Base-by-base conservation (phyloP, 2,797 vertebrate genomes). In the Lepilemur septentrionalis region DNA sequence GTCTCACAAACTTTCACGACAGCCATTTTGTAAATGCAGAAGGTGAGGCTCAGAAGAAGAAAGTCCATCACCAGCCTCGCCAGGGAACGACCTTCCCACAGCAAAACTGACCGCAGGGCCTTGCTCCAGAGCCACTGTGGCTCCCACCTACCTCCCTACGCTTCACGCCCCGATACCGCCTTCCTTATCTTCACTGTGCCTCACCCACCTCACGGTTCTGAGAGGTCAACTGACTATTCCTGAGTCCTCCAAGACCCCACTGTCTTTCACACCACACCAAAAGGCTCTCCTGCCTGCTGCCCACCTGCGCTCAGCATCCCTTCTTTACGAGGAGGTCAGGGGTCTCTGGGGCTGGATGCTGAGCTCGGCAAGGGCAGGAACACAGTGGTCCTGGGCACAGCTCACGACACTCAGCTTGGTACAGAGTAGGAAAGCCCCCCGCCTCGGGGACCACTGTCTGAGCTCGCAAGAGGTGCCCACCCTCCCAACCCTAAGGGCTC, bases 111-210 rank as follows among this genome's bases (percentile, higher is more conserved):
- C 48, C 35, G 5, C 32, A 2, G 1, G 11, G 12, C 30, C 52
- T 57, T 23, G 22, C 83, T 86, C 22, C 59, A 4, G 50, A 65
- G 52, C 55, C 38, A 20, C 17, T 0, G 12, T 20, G 75, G 35
- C 32, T 92, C 30, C 41, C 35, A 14, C 5, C 1, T 48, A 20
- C 41, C 35, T 46, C 6, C 52, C 14, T 20, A 35, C 10, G 38
- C 57, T 41, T 57, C 43, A 83, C 0, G 7, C 5, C 41, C 1
- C 0, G 4, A 48, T 20, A 46, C 5, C 2, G 1, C 28, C 50
- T 7, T n/a, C 38, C 70, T 15, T 20, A 86, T 13, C 67, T 2
- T 35, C n/a, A 35, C 32, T 25, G n/a, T 52, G 15, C 15, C 69
- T 50, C 4, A 17, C 75, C 46, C 1, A 12, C 61, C 8, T n/a